phyloP scores from a whole-genome alignment of 2,797 vertebrate species.

The Podarcis lilfordi region DNA sequence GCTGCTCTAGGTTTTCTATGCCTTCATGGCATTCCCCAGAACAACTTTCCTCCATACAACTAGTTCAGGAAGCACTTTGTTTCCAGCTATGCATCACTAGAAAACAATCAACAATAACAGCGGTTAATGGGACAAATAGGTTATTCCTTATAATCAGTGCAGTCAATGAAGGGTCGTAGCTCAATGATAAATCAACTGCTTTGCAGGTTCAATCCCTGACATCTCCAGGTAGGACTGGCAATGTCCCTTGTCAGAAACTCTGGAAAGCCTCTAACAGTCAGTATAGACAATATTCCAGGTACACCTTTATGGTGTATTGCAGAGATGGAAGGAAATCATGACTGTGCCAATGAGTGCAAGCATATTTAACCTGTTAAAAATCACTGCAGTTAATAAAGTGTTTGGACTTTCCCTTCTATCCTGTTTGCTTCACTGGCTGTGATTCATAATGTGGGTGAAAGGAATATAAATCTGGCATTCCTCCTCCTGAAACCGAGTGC shows the following conservation, averaged over 20 bases:
- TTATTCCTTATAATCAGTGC: background rate
- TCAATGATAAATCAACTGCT: too few species aligned
- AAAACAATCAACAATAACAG: background rate
- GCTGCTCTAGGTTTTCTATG: background rate
- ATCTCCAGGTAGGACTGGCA: too few species aligned
- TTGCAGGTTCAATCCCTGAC: too few species aligned
- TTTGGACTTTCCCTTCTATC: constrained; percentile 40
- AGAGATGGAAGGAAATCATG: background rate
- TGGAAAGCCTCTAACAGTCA: too few species aligned
- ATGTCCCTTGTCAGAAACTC: too few species aligned
- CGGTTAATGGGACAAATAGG: background rate
- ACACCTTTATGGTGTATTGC: background rate
- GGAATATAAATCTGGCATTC: constrained; percentile 62
- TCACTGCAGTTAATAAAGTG: constrained; percentile 8
- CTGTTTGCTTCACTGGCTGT: constrained; percentile 54
- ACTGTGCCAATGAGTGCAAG: constrained; percentile 27
- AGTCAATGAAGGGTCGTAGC: too few species aligned
- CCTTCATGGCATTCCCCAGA: background rate
- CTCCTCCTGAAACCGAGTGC: constrained; percentile 47
- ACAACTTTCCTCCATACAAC: background rate
- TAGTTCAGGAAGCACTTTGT: background rate
- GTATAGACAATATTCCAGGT: too few species aligned
- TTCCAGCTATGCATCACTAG: background rate
- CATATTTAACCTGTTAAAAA: constrained; percentile 40
- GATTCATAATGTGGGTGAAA: constrained; percentile 52